A percentile compares a stretch with the other conserved stretches of the same genome.
These are phyloP conservation scores for Hydractinia symbiolongicarpus DNA, from an alignment of 30 jellyfish, hydroid and myxozoan genomes.

Conservation along the genomic window DNA sequence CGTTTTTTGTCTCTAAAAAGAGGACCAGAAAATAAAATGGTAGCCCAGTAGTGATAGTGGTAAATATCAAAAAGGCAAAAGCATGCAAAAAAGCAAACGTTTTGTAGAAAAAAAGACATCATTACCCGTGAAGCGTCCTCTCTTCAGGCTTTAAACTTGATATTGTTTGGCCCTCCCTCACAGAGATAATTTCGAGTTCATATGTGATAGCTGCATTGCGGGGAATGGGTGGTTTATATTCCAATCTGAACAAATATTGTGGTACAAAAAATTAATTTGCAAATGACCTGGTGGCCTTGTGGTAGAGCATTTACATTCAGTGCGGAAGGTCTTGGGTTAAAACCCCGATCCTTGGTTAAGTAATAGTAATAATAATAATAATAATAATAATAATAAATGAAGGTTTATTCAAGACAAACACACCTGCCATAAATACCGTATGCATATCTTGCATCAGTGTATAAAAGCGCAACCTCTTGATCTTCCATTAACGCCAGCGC, in stretches of 20 bases:
- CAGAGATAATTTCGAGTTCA: constrained; percentile 51
- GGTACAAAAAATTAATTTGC: background rate
- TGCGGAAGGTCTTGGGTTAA: too few relatives aligned
- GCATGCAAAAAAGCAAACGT: background rate
- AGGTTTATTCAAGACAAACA: too few relatives aligned
- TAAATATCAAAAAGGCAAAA: background rate
- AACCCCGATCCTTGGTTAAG: too few relatives aligned
- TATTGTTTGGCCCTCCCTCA: constrained; percentile 38
- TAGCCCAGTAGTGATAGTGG: background rate
- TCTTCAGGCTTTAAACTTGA: constrained; percentile 37
- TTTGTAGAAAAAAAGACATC: background rate
- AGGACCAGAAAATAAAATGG: background rate
- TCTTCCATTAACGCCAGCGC: constrained; percentile 77
- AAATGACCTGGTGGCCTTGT: too few relatives aligned
- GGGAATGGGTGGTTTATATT: constrained; percentile 46
- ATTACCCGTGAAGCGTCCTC: constrained; percentile 27
- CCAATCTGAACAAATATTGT: constrained; percentile 18
- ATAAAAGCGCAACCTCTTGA: constrained; percentile 44
- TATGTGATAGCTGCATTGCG: constrained; percentile 49
- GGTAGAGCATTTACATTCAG: too few relatives aligned
- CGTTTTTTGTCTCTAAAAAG: constrained; percentile 56
- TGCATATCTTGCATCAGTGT: constrained; percentile 79
- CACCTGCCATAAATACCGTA: constrained; percentile 75
- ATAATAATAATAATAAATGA: background rate
- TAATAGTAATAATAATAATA: background rate